Evolutionary conservation across 2,888 invertebrate species (phyloP).

Genomic region (Drosophila incognita): DNA sequence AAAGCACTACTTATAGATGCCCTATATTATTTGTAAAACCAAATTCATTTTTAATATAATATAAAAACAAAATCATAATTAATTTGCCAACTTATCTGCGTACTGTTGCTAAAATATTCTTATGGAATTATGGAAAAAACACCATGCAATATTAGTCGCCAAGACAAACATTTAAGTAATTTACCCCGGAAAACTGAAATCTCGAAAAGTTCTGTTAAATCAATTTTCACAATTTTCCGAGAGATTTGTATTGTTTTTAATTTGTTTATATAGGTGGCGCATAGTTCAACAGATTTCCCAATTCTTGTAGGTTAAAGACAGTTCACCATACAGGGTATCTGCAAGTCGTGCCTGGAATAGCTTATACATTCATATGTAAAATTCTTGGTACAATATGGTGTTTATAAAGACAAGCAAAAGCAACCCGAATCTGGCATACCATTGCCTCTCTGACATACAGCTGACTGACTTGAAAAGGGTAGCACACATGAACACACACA

Average conservation of each 20-base stretch:
- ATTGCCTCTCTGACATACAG: constrained; percentile 17
- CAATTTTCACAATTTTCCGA: background rate
- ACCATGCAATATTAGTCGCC: background rate
- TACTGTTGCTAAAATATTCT: background rate
- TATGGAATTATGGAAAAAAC: background rate
- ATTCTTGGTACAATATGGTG: constrained; percentile 19
- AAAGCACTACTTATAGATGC: constrained; percentile 18
- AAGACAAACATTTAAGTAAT: background rate
- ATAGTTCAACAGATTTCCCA: background rate
- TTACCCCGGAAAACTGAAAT: background rate
- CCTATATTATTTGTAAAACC: background rate
- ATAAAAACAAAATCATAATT: background rate
- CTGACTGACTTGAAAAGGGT: constrained; percentile 36
- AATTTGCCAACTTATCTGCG: background rate
- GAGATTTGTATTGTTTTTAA: background rate
- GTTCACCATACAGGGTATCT: background rate
- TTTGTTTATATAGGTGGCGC: background rate
- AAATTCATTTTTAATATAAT: background rate
- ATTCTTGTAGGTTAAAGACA: background rate
- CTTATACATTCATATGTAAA: constrained; percentile 4
- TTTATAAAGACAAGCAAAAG: constrained; percentile 25
- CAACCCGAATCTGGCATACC: constrained; percentile 25
- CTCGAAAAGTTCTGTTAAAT: background rate
- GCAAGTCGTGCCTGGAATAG: background rate
- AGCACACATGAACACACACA: constrained; percentile 2